A percentile compares a stretch with the other conserved stretches of the same genome.
phyloP scores from a whole-genome alignment of 2,113 vertebrate species.

The Eupsittula cactorum region DNA sequence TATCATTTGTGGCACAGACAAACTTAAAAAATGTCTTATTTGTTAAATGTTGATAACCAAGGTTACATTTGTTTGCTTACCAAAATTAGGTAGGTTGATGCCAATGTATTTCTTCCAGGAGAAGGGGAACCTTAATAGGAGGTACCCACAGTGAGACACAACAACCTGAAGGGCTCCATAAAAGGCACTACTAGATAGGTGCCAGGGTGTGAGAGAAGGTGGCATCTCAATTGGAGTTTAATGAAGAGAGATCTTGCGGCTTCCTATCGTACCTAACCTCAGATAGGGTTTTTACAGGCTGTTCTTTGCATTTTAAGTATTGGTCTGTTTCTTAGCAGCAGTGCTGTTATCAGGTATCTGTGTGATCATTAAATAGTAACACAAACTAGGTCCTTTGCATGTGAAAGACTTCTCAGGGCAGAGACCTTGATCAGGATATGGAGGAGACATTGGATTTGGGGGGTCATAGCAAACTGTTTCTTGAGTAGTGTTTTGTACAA shows the following conservation, averaged over 20 bases:
- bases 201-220: neutral
- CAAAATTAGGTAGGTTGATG: neutral
- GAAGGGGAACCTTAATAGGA: neutral
- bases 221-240: neutral
- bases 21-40: neutral
- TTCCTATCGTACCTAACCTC: neutral
- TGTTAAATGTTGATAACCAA: neutral
- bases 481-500: neutral
- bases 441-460: neutral
- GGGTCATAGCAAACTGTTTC: accelerated
- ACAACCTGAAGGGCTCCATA: neutral
- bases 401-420: neutral
- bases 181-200: neutral
- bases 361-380: neutral
- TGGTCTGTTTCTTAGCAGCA: neutral
- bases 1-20: neutral
- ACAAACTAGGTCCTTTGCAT: neutral
- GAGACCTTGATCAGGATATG: neutral
- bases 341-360: neutral
- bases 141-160: too few relatives aligned
- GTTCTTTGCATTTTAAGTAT: neutral
- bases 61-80: neutral
- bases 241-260: neutral
- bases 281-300: neutral
- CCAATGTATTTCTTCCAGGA: neutral